Evolutionary conservation across 2,797 vertebrate genomes (phyloP).

Genomic region (Gymnocypris eckloni): DNA sequence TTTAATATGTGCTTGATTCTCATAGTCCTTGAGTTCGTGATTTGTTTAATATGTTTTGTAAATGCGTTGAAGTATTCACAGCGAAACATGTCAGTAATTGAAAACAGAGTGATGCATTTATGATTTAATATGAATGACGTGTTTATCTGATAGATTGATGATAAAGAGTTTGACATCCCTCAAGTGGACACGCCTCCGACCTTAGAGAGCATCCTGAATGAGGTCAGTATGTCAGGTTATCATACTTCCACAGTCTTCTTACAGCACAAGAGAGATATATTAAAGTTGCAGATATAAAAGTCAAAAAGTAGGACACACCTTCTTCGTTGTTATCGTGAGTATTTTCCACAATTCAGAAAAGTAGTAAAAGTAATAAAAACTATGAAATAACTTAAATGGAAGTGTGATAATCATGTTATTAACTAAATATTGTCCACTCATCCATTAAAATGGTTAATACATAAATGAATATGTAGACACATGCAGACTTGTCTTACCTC

Average conservation of each 20-base stretch:
- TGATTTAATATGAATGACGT: not conserved
- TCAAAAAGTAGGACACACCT: not conserved
- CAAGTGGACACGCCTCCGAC: slow-evolving; percentile 98
- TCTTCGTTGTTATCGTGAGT: not conserved
- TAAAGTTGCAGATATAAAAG: not conserved
- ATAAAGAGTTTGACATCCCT: slow-evolving; percentile 98
- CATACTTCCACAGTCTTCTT: not conserved
- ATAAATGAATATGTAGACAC: not conserved
- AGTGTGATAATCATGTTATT: too few relatives aligned
- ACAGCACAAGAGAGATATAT: not conserved
- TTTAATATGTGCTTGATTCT: not conserved
- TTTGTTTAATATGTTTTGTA: not conserved
- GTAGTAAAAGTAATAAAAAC: not conserved
- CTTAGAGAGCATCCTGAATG: slow-evolving; percentile 95
- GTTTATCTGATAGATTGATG: slow-evolving; percentile 85
- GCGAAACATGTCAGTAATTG: not conserved
- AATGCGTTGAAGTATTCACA: not conserved
- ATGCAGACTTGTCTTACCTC: not conserved
- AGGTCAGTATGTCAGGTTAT: slow-evolving; percentile 76
- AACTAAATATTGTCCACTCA: not conserved
- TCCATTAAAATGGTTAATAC: not conserved
- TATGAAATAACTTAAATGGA: not conserved
- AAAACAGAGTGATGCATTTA: not conserved
- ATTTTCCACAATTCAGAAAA: not conserved
- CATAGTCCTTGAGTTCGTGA: not conserved